Evolutionary conservation across 2,113 vertebrate genomes (phyloP).

Genomic region (Galeopterus variegatus): DNA sequence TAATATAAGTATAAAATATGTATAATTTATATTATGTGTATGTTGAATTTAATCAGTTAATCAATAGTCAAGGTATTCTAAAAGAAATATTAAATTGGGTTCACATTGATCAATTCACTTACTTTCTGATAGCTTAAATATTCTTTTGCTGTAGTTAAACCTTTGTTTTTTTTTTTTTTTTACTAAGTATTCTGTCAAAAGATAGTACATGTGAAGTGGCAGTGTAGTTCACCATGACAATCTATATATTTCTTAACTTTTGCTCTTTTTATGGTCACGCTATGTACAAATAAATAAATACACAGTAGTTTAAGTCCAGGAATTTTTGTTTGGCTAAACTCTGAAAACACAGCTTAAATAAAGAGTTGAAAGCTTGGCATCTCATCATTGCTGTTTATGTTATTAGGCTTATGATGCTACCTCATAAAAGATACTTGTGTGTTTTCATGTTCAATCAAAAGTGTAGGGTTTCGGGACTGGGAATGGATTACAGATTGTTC

Average conservation of each 20-base stretch:
- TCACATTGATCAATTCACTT: slow-evolving; percentile 33
- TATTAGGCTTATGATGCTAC: slow-evolving; percentile 61
- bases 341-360: slow-evolving; percentile 65
- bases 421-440: slow-evolving; percentile 73
- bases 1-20: slow-evolving; percentile 47
- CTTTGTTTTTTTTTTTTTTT: not conserved
- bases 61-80: slow-evolving; percentile 48
- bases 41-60: slow-evolving; percentile 61
- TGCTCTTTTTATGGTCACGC: slow-evolving; percentile 54
- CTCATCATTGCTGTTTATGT: slow-evolving; percentile 50
- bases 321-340: slow-evolving; percentile 64
- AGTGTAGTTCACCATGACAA: not conserved
- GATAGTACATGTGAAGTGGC: not conserved
- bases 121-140: slow-evolving; percentile 49
- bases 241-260: slow-evolving; percentile 51
- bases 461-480: slow-evolving; percentile 83
- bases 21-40: slow-evolving; percentile 47
- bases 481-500: slow-evolving; percentile 85
- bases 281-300: slow-evolving; percentile 54
- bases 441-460: slow-evolving; percentile 81
- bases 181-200: no score
- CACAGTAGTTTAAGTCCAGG: slow-evolving; percentile 59
- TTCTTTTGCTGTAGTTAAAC: slow-evolving; percentile 32
- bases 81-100: slow-evolving; percentile 56
- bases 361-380: slow-evolving; percentile 56